Evolutionary conservation across 2,797 vertebrate genomes (phyloP), one percentile per base, ranked within the genome.

Genomic region (Knipowitschia caucasica): DNA sequence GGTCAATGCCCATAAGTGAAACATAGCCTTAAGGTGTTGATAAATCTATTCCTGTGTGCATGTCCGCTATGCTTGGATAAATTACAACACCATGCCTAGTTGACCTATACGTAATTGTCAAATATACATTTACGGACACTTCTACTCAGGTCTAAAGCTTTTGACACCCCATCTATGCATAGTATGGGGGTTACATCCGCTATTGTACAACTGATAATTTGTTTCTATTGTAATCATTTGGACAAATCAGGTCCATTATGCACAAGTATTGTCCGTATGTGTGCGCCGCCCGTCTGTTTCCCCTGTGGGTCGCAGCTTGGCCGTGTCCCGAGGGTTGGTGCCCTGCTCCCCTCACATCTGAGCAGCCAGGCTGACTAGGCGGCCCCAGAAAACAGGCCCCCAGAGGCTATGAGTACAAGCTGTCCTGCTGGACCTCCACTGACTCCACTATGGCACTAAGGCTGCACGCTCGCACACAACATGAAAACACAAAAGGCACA

Each of bases 311-410:
- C 78, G 21, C 85, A 88, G 85, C 82, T 86, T 88, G 85, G 87
- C 74, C 56, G 69, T 83, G 86, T 91, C 86, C 89, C 80, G 76
- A 72, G 84, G 89, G 84, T 81, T 71, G 64, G 77, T 78, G 77
- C 86, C 83, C 80, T 61, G 77, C 81, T 84, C 71, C 77, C 76
- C 83, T 87, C 85, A 86, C 86, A 90, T 90, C 89, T 89, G 88
- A 91, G 82, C 74, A 81, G 83, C 85, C 88, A 87, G 88, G 82
- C 88, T 88, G 88, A 86, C 83, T 85, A 82, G 84, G 81, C 80
- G 75, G 83, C 81, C 78, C 79, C 64, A 71, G 78, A 70, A 75
- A 80, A 76, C 68, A 79, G 80, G 73, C 84, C 85, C 85, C 87
- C 78, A 80, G 82, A 86, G 87, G 86, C 79, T 79, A 82, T 71